A percentile compares a stretch with the other conserved stretches of the same genome.
Conservation (phyloP, 2,888 invertebrate genomes). For the Entomobrya multifasciata region DNA sequence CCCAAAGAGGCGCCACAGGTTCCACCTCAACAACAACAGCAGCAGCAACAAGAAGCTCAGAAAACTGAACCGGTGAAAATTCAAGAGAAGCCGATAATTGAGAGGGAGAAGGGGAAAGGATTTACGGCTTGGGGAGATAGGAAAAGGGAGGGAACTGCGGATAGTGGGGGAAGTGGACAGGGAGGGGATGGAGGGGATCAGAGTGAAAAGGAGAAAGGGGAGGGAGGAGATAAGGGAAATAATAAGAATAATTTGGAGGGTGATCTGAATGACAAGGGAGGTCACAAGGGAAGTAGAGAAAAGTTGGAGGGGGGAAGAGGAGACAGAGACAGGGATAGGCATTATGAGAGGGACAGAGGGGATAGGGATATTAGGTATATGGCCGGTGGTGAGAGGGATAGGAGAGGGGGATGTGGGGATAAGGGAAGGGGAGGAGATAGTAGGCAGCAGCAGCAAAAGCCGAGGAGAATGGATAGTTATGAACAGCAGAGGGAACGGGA, state of each 20-base stretch:
- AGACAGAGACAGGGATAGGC: conserved; percentile 32
- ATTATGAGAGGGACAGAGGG: conserved; percentile 23
- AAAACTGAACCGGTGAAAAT: conserved; percentile 37
- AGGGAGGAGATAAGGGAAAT: neutral
- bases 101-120: conserved; percentile 9
- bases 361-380: neutral
- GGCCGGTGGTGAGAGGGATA: no score
- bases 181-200: neutral
- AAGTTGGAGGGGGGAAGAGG: conserved; percentile 43
- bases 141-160: no score
- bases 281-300: conserved; percentile 50
- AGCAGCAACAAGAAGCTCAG: neutral
- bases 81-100: conserved; percentile 22
- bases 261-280: no score
- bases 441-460: no score
- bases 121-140: conserved; percentile 66
- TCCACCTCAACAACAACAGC: conserved; percentile 19
- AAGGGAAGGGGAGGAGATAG: conserved; percentile 9
- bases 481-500: no score
- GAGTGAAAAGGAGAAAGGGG: neutral
- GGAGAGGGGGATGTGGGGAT: conserved; percentile 9
- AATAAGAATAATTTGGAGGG: no score
- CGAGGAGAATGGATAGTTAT: conserved; percentile 67
- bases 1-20: conserved; percentile 25
- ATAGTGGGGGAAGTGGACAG: no score